Evolutionary conservation across 2,888 invertebrate genomes (phyloP).

Genomic region (Acronicta aceris): DNA sequence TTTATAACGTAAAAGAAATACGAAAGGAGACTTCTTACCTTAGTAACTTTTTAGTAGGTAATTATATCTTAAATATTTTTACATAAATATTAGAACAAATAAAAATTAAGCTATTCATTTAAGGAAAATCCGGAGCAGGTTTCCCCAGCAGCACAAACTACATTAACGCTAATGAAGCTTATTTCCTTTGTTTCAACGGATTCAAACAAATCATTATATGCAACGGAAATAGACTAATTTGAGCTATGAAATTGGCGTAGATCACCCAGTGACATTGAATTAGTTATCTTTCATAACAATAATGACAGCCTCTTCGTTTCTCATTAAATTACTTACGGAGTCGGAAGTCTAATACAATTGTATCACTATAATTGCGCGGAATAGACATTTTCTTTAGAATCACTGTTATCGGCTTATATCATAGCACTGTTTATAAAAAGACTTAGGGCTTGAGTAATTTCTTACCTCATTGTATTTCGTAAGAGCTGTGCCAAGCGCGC

Average conservation of each 20-base stretch:
- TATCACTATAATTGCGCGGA: conserved; percentile 38
- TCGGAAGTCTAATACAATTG: conserved; percentile 47
- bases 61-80: too few species aligned
- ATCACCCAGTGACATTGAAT: conserved; percentile 65
- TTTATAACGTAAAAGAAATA: neutral
- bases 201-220: conserved; percentile 49
- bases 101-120: conserved; percentile 8
- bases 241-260: conserved; percentile 44
- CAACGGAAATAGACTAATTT: conserved; percentile 54
- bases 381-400: conserved; percentile 55
- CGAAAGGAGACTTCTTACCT: neutral
- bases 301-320: conserved; percentile 47
- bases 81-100: neutral
- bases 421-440: conserved; percentile 47
- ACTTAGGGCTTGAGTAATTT: conserved; percentile 50
- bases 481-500: conserved; percentile 56
- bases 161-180: conserved; percentile 42
- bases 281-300: conserved; percentile 58
- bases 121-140: conserved; percentile 37
- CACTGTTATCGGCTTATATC: conserved; percentile 49
- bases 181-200: conserved; percentile 46
- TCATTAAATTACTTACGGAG: conserved; percentile 43
- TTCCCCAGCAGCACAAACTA: conserved; percentile 29
- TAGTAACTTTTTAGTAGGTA: too few species aligned
- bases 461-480: conserved; percentile 62